A percentile compares a stretch with the other conserved stretches of the same genome.
These are phyloP conservation scores for Acanthurus leucopareius DNA, from an alignment of 2,797 vertebrate genomes.

Conservation along the genomic window DNA sequence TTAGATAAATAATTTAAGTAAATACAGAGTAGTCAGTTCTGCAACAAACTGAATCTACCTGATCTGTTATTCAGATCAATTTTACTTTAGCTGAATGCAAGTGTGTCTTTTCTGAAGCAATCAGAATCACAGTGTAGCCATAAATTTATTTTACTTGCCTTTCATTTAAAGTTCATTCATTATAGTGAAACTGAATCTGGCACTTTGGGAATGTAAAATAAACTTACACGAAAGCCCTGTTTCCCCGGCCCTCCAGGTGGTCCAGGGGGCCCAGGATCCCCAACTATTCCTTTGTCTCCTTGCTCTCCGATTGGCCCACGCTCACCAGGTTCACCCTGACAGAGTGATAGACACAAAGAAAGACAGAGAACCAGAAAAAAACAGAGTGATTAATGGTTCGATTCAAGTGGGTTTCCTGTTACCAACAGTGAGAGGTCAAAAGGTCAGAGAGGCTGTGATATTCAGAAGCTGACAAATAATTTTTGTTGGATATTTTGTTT, in stretches of 20 bases:
- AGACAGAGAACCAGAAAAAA: constrained; percentile 9
- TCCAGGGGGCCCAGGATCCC: constrained; percentile 87
- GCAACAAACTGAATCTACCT: background rate
- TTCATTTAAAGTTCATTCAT: background rate
- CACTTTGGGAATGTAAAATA: constrained; percentile 10
- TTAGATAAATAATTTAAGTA: background rate
- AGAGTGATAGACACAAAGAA: constrained; percentile 16
- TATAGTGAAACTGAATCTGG: background rate
- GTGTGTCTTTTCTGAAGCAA: background rate
- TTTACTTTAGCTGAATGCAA: background rate
- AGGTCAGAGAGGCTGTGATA: constrained; percentile 1
- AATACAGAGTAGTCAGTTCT: background rate
- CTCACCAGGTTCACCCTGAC: constrained; percentile 91
- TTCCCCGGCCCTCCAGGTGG: constrained; percentile 86
- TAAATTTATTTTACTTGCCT: background rate
- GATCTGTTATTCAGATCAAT: background rate
- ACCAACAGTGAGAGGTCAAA: background rate
- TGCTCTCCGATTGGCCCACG: constrained; percentile 89
- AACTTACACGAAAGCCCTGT: constrained; percentile 90
- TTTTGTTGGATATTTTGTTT: background rate
- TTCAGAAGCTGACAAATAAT: background rate
- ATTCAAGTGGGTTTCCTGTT: constrained; percentile 14
- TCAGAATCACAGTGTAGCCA: background rate
- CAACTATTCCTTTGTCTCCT: constrained; percentile 91
- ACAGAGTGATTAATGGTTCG: constrained; percentile 4